Conservation (phyloP, 2,888 invertebrate genomes). For the Drosophila anomalata region DNA sequence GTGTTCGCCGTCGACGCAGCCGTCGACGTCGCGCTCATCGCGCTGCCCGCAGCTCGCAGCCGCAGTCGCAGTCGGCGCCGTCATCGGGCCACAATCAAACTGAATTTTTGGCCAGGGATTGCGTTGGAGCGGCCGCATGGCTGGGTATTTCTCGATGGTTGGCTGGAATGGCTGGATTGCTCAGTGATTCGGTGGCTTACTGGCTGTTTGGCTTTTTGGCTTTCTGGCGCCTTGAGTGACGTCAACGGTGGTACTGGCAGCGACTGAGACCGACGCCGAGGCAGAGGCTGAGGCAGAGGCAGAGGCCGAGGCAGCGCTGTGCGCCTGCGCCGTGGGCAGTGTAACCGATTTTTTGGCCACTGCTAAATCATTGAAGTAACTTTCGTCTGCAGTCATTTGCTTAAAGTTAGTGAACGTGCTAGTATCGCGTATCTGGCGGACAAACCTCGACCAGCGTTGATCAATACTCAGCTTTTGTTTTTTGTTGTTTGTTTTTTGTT, state of each 20-base stretch:
- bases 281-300: slow-evolving; percentile 22
- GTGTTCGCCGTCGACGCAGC: slow-evolving; percentile 46
- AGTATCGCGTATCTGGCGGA: slow-evolving; percentile 79
- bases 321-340: slow-evolving; percentile 56
- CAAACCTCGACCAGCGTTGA: slow-evolving; percentile 12
- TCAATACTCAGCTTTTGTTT: slow-evolving; percentile 8
- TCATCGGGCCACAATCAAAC: slow-evolving; percentile 55
- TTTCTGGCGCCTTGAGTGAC: slow-evolving; percentile 11
- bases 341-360: slow-evolving; percentile 81
- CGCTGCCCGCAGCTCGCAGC: slow-evolving; percentile 1
- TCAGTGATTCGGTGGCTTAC: too few relatives aligned
- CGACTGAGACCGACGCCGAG: neutral
- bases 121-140: slow-evolving; percentile 4
- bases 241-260: slow-evolving; percentile 14
- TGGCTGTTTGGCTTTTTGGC: neutral
- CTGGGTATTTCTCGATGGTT: neutral
- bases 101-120: slow-evolving; percentile 49
- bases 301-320: slow-evolving; percentile 39
- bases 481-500: slow-evolving; percentile 2
- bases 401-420: slow-evolving; percentile 84
- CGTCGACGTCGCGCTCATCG: neutral
- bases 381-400: slow-evolving; percentile 84
- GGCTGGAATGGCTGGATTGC: neutral
- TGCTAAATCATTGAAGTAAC: slow-evolving; percentile 82
- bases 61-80: slow-evolving; percentile 29